Evolutionary conservation across 2,797 vertebrate genomes (phyloP).

Genomic region (Tangara arthus): DNA sequence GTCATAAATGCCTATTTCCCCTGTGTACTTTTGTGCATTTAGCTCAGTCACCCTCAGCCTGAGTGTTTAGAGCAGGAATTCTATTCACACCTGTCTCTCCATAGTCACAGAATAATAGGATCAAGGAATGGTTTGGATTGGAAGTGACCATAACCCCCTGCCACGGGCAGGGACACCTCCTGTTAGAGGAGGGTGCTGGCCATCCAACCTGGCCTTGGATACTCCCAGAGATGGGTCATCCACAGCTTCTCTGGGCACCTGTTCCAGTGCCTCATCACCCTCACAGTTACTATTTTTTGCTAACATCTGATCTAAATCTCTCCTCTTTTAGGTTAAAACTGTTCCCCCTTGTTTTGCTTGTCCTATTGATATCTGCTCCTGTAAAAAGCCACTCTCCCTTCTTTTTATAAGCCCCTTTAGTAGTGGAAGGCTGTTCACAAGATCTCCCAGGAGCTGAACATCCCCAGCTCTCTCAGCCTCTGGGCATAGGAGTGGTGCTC

Average conservation of each 20-base stretch:
- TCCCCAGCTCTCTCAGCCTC: neutral
- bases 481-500: neutral
- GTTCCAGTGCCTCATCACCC: neutral
- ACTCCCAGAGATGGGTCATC: neutral
- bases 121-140: neutral
- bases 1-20: neutral
- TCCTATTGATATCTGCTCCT: neutral
- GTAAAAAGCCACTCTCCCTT: neutral
- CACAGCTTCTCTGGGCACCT: neutral
- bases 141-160: neutral
- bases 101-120: neutral
- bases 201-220: neutral
- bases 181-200: neutral
- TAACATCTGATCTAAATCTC: neutral
- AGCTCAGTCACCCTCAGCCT: neutral
- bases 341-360: neutral
- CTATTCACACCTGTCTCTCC: neutral
- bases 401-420: neutral
- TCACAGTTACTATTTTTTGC: neutral
- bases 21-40: neutral
- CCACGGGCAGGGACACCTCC: neutral
- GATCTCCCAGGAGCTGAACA: neutral
- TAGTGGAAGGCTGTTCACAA: too few species aligned
- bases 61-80: neutral
- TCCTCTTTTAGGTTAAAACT: neutral